A percentile compares a stretch with the other conserved stretches of the same genome.
Conservation (phyloP, 1,140 invertebrate genomes). For the Formica selysi region DNA sequence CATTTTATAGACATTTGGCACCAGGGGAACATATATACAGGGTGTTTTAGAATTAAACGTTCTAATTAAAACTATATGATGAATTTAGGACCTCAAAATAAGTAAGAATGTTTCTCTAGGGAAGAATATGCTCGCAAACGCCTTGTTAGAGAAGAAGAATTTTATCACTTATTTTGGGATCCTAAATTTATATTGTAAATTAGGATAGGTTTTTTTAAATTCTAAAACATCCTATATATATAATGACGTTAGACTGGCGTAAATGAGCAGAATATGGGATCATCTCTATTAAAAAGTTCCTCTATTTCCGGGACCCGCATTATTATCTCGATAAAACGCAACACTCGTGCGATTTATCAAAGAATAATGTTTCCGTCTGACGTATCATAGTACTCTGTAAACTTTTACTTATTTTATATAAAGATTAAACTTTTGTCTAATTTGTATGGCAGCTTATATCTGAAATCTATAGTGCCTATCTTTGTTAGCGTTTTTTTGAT, state of each 20-base stretch:
- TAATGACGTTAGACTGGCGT: background rate
- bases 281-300: constrained; percentile 2
- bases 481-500: background rate
- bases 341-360: constrained; percentile 26
- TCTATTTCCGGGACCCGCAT: constrained; percentile 3
- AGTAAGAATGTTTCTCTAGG: too few relatives aligned
- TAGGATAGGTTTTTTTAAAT: too few relatives aligned
- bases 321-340: constrained; percentile 6
- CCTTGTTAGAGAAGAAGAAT: too few relatives aligned
- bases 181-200: too few relatives aligned
- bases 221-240: background rate
- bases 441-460: background rate
- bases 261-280: constrained; percentile 25
- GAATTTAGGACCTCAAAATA: too few relatives aligned
- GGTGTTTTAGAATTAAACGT: too few relatives aligned
- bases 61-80: too few relatives aligned
- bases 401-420: background rate
- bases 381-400: background rate
- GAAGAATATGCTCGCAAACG: too few relatives aligned
- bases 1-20: background rate
- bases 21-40: too few relatives aligned
- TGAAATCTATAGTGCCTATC: background rate
- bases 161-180: too few relatives aligned
- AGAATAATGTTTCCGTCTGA: background rate
- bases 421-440: background rate